phyloP scores from a whole-genome alignment of 2,888 invertebrate species.

The Stictocephala bisonia region DNA sequence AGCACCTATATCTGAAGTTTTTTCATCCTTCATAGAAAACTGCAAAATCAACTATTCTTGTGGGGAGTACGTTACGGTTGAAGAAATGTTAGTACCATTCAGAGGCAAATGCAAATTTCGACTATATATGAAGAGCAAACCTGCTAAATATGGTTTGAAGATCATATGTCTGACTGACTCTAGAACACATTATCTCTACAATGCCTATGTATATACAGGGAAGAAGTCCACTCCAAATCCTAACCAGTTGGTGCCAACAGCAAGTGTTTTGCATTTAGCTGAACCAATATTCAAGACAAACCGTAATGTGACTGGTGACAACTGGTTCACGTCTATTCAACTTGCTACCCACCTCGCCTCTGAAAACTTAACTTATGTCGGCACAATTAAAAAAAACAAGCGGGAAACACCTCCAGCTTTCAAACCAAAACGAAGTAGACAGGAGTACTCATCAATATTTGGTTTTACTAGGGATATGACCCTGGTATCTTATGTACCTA shows the following conservation, averaged over 20 bases:
- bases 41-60: too few species aligned
- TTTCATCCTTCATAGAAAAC: too few species aligned
- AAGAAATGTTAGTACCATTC: too few species aligned
- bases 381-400: conserved; percentile 28
- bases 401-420: conserved; percentile 22
- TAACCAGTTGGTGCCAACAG: conserved; percentile 14
- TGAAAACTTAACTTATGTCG: conserved; percentile 23
- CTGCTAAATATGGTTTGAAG: too few species aligned
- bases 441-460: conserved; percentile 9
- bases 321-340: conserved; percentile 24
- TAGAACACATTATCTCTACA: too few species aligned
- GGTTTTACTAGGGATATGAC: conserved; percentile 35
- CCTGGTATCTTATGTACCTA: conserved; percentile 27
- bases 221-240: too few species aligned
- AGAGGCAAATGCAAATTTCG: too few species aligned
- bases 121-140: too few species aligned
- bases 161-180: too few species aligned
- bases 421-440: conserved; percentile 33
- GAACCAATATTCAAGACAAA: conserved; percentile 1
- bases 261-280: conserved; percentile 28
- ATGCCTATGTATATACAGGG: too few species aligned
- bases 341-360: conserved; percentile 5
- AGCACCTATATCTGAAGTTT: too few species aligned
- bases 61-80: too few species aligned
- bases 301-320: conserved; percentile 30